These are phyloP conservation scores for Smutsia gigantea DNA, from an alignment of 2,797 vertebrate species.

Conservation along the genomic window DNA sequence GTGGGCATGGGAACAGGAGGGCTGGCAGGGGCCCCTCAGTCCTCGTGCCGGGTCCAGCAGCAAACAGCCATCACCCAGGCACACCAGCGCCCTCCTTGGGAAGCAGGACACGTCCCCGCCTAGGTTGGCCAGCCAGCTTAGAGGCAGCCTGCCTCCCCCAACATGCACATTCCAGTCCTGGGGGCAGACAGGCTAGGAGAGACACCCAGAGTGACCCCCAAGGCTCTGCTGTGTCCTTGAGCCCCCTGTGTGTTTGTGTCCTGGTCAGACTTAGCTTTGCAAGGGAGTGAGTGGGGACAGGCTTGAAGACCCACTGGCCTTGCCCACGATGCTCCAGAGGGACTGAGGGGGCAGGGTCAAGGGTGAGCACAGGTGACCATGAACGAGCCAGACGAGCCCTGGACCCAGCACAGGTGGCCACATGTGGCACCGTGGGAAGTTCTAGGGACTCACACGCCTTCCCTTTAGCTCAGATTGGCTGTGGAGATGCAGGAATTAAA, in stretches of 20 bases:
- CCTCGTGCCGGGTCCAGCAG: background rate
- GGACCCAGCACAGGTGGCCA: background rate
- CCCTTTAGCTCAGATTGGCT: rapidly evolving
- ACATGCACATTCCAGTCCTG: background rate
- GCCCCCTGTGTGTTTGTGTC: background rate
- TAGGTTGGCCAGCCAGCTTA: background rate
- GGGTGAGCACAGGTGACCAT: rapidly evolving
- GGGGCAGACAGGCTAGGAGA: background rate
- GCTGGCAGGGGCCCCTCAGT: background rate
- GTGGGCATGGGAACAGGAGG: background rate
- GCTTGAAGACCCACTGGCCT: background rate
- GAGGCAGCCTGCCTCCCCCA: too few relatives aligned
- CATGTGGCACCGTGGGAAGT: rapidly evolving
- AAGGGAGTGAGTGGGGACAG: background rate
- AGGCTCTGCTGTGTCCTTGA: background rate
- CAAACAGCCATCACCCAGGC: background rate
- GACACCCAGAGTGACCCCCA: background rate
- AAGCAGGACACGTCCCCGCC: background rate
- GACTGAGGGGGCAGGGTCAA: background rate
- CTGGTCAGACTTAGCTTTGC: background rate
- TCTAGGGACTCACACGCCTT: background rate
- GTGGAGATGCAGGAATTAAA: background rate
- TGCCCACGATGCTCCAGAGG: rapidly evolving
- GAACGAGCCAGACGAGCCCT: rapidly evolving
- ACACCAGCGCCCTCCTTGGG: background rate